A percentile compares a stretch with the other conserved stretches of the same genome.
Conservation (phyloP, 2,888 invertebrate genomes). For the Drosophila mulleri region DNA sequence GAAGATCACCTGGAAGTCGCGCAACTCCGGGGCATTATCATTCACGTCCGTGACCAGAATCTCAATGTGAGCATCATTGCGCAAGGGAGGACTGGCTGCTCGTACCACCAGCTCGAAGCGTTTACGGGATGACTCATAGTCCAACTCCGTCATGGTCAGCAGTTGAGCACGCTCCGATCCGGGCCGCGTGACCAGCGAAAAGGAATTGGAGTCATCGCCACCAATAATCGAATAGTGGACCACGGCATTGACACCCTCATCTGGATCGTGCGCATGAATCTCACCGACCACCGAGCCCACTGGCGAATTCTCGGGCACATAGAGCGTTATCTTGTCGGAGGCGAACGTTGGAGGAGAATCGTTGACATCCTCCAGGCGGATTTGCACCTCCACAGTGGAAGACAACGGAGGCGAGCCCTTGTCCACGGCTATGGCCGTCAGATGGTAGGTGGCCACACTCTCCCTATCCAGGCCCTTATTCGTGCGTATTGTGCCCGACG, state of each 20-base stretch:
- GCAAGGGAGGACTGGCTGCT: conserved; percentile 95
- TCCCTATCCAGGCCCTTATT: conserved; percentile 96
- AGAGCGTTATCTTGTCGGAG: conserved; percentile 94
- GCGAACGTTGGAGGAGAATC: conserved; percentile 96
- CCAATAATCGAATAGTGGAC: conserved; percentile 98
- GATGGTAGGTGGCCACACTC: conserved; percentile 92
- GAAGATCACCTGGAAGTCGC: conserved; percentile 97
- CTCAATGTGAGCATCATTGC: conserved; percentile 95
- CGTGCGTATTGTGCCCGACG: conserved; percentile 96
- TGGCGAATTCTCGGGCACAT: conserved; percentile 98
- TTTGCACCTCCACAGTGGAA: conserved; percentile 90
- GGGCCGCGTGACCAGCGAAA: conserved; percentile 92
- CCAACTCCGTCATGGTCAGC: conserved; percentile 94
- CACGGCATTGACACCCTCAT: conserved; percentile 95
- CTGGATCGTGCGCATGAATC: conserved; percentile 95
- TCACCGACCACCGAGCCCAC: conserved; percentile 97
- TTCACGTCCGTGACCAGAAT: conserved; percentile 96
- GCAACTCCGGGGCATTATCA: conserved; percentile 96
- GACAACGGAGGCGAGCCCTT: conserved; percentile 92
- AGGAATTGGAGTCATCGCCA: conserved; percentile 95
- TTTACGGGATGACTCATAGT: conserved; percentile 97
- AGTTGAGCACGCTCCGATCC: conserved; percentile 95
- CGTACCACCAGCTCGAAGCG: conserved; percentile 94
- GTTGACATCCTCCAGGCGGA: conserved; percentile 94
- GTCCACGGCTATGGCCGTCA: conserved; percentile 95